Evolutionary conservation across 2,888 invertebrate genomes (phyloP).

Genomic region (Orgyia antiqua): DNA sequence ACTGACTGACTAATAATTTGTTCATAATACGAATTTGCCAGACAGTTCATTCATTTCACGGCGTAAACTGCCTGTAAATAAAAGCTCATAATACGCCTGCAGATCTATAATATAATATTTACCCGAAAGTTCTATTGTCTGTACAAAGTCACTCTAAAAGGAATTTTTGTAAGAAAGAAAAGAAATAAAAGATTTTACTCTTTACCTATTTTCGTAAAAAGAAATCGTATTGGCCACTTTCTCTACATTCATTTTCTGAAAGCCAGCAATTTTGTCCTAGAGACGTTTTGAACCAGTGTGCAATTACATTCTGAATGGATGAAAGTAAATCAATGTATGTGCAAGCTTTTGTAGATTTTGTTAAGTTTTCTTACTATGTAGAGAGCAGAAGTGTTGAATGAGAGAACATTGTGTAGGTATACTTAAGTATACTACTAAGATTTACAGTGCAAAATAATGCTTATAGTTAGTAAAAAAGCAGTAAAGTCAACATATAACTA

Average conservation of each 20-base stretch:
- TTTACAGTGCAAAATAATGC: too few species aligned
- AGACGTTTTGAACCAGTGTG: conserved; percentile 39
- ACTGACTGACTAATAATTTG: too few species aligned
- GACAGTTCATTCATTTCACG: too few species aligned
- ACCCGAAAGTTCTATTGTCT: conserved; percentile 32
- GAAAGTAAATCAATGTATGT: conserved; percentile 38
- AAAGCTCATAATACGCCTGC: too few species aligned
- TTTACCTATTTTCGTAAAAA: conserved; percentile 26
- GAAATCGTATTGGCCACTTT: conserved; percentile 37
- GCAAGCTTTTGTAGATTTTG: conserved; percentile 14
- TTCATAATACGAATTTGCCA: too few species aligned
- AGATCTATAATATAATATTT: too few species aligned
- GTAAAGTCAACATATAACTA: too few species aligned
- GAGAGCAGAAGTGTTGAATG: too few species aligned
- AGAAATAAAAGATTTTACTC: conserved; percentile 23
- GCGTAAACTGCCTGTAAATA: too few species aligned
- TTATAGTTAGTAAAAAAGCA: too few species aligned
- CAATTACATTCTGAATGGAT: conserved; percentile 44
- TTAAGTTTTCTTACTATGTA: conserved; percentile 18
- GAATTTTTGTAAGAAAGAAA: conserved; percentile 31
- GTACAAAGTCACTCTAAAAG: conserved; percentile 28
- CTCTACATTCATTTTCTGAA: conserved; percentile 35
- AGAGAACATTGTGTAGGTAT: too few species aligned
- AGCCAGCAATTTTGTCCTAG: conserved; percentile 31
- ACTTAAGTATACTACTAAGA: too few species aligned